Percentiles rank a stretch among this genome's conserved stretches.
Conservation (phyloP, 2,888 invertebrate species). For the Tachina grossa region DNA sequence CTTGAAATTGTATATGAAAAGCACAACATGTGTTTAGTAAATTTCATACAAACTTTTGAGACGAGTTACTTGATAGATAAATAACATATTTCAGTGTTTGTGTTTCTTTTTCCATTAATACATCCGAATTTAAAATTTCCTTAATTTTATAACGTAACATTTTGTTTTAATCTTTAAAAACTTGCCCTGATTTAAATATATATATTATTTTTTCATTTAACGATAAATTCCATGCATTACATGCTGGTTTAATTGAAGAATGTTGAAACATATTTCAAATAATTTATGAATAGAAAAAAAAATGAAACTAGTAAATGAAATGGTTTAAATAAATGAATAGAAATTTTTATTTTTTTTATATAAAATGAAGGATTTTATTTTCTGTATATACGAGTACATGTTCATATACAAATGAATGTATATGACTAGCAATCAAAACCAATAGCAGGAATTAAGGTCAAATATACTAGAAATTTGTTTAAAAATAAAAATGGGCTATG, state of each 20-base stretch:
- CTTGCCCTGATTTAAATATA: neutral
- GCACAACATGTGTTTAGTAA: no score
- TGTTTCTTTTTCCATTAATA: no score
- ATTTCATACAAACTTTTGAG: no score
- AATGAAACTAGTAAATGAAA: slow-evolving; percentile 4
- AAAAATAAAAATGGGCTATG: neutral
- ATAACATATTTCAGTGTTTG: no score
- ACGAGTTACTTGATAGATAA: no score
- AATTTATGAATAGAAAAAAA: neutral
- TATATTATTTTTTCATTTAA: neutral
- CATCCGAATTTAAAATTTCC: no score
- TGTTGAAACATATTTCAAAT: slow-evolving; percentile 5
- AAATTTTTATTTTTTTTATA: neutral
- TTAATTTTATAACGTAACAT: no score
- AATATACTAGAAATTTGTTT: neutral
- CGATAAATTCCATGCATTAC: slow-evolving; percentile 4
- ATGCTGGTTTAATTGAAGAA: slow-evolving; percentile 10
- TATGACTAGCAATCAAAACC: neutral
- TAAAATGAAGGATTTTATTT: neutral
- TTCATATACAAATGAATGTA: no score
- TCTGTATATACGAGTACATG: no score
- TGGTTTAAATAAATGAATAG: slow-evolving; percentile 12
- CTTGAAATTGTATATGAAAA: no score
- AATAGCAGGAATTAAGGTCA: neutral
- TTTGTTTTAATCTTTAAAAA: neutral